Conservation (phyloP, 2,888 invertebrate genomes). For the Petrophora chlorosata region DNA sequence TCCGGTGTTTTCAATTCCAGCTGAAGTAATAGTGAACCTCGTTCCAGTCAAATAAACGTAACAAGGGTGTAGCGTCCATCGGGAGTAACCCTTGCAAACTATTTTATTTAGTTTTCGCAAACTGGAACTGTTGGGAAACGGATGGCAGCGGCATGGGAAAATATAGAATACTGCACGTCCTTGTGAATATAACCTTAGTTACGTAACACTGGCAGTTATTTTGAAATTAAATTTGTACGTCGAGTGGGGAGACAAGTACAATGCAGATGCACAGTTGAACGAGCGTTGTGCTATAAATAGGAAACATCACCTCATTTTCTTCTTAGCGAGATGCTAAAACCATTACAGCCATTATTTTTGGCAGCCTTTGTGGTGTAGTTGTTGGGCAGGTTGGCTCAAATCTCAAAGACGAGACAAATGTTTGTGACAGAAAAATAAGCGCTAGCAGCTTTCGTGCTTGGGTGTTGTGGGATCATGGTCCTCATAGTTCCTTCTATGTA, state of each 20-base stretch:
- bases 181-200: conserved; percentile 4
- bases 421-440: no score
- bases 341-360: background rate
- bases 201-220: background rate
- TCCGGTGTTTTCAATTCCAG: conserved; percentile 43
- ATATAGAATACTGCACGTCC: conserved; percentile 26
- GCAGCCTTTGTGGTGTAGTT: no score
- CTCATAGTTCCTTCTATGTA: no score
- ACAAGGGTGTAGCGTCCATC: conserved; percentile 49
- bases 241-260: background rate
- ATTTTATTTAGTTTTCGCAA: conserved; percentile 60
- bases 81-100: conserved; percentile 62
- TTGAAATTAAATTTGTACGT: background rate
- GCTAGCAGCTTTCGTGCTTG: no score
- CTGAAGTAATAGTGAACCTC: conserved; percentile 42
- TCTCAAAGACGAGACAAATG: no score
- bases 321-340: background rate
- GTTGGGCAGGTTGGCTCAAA: no score
- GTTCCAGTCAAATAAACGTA: conserved; percentile 55
- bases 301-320: background rate
- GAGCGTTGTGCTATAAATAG: background rate
- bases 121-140: conserved; percentile 35
- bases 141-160: conserved; percentile 24
- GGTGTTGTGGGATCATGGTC: no score
- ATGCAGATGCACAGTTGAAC: background rate